Evolutionary conservation across 2,113 vertebrate species (phyloP).

Genomic region (Bubo bubo): DNA sequence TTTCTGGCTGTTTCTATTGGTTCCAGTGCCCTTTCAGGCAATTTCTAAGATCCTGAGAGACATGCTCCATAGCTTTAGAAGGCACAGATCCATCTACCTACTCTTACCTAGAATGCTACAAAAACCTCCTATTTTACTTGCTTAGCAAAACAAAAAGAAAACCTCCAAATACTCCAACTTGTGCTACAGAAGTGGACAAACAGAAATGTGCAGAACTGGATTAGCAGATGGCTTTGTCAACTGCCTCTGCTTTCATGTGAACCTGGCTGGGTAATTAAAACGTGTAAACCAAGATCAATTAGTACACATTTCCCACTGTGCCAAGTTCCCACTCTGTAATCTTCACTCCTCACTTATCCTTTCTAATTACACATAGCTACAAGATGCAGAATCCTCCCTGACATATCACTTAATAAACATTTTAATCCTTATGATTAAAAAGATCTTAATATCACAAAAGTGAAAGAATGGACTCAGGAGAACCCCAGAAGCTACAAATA

Average conservation of each 20-base stretch:
- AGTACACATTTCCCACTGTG: not conserved
- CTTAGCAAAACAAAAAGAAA: not conserved
- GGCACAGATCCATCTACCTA: not conserved
- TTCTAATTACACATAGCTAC: not conserved
- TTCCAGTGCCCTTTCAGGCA: not conserved
- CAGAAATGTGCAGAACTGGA: not conserved
- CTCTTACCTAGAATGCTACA: not conserved
- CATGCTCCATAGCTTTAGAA: not conserved
- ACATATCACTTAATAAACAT: not conserved
- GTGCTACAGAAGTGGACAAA: not conserved
- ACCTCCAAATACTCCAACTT: not conserved
- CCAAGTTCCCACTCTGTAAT: not conserved
- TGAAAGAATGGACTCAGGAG: not conserved
- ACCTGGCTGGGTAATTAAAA: not conserved
- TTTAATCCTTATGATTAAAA: not conserved
- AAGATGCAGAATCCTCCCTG: constrained; percentile 1
- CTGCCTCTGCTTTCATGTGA: not conserved
- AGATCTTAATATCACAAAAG: not conserved
- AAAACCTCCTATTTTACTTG: not conserved
- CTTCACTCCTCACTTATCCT: not conserved
- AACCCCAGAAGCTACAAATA: not conserved
- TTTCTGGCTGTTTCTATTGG: not conserved
- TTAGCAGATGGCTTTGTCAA: not conserved
- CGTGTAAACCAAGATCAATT: not conserved
- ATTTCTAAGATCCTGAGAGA: not conserved